These are phyloP conservation scores for Melanocharis versteri DNA, from an alignment of 2,113 vertebrate genomes.

Conservation along the genomic window DNA sequence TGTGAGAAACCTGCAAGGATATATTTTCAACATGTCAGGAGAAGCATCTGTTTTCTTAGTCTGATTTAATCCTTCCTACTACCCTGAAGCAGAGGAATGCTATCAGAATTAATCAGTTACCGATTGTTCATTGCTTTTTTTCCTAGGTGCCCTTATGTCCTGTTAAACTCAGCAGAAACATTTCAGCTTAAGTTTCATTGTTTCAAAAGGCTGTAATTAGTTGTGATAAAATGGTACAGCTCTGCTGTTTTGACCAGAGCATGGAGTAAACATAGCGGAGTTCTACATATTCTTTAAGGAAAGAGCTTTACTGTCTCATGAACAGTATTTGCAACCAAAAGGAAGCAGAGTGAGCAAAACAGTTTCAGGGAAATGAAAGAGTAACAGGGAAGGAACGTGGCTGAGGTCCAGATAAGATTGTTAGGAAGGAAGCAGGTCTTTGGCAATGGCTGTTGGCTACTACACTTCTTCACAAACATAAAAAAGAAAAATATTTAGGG, in stretches of 20 bases:
- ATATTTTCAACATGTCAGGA: not conserved
- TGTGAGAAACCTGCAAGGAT: not conserved
- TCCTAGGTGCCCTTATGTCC: not conserved
- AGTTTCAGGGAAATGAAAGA: not conserved
- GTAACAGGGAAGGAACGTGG: not conserved
- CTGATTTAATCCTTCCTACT: not conserved
- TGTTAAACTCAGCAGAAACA: not conserved
- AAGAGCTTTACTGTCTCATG: not conserved
- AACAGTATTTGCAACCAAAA: not conserved
- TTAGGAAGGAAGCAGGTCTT: not conserved
- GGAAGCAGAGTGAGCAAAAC: not conserved
- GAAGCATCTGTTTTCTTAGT: not conserved
- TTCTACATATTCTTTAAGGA: not conserved
- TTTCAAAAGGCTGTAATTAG: conserved; percentile 5
- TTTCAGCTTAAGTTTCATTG: not conserved
- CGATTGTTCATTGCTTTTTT: not conserved
- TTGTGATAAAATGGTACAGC: not conserved
- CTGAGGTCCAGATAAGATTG: not conserved
- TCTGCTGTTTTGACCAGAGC: not conserved
- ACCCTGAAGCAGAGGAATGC: not conserved
- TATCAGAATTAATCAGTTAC: not conserved
- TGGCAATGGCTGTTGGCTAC: not conserved
- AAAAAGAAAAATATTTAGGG: not conserved
- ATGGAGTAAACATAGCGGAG: conserved; percentile 7
- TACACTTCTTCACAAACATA: not conserved